Evolutionary conservation across 2,888 invertebrate genomes (phyloP).

Genomic region (Aradus depressus): DNA sequence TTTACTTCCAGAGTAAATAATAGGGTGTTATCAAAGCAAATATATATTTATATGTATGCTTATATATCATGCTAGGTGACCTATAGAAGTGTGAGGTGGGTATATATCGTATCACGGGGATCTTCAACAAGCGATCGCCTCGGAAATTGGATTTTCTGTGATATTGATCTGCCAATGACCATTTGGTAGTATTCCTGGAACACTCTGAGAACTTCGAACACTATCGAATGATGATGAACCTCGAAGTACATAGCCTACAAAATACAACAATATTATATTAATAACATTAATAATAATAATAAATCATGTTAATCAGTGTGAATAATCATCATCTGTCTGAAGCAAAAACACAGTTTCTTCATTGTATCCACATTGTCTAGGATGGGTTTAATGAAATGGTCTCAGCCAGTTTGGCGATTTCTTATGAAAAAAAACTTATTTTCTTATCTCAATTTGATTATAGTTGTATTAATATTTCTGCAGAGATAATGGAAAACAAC

Average conservation of each 20-base stretch:
- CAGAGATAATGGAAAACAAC: no score
- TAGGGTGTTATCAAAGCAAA: neutral
- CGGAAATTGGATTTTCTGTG: slow-evolving; percentile 67
- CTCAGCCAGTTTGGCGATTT: no score
- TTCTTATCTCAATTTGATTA: no score
- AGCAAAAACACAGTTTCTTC: no score
- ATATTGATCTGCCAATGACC: slow-evolving; percentile 52
- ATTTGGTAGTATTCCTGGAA: slow-evolving; percentile 34
- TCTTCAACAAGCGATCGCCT: slow-evolving; percentile 56
- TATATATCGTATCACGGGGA: neutral
- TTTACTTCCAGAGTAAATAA: neutral
- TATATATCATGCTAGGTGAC: neutral
- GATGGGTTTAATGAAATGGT: no score
- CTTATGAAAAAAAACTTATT: no score
- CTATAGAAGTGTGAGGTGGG: no score
- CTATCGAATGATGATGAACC: slow-evolving; percentile 29
- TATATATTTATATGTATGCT: neutral
- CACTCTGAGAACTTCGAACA: slow-evolving; percentile 43
- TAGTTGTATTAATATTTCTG: no score
- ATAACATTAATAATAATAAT: no score
- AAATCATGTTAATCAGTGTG: no score
- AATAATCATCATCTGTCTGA: no score
- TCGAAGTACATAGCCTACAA: slow-evolving; percentile 27
- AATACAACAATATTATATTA: slow-evolving; percentile 12
- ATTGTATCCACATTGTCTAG: no score